phyloP scores from a whole-genome alignment of 1,140 invertebrate genomes.

The Mamestra configurata region DNA sequence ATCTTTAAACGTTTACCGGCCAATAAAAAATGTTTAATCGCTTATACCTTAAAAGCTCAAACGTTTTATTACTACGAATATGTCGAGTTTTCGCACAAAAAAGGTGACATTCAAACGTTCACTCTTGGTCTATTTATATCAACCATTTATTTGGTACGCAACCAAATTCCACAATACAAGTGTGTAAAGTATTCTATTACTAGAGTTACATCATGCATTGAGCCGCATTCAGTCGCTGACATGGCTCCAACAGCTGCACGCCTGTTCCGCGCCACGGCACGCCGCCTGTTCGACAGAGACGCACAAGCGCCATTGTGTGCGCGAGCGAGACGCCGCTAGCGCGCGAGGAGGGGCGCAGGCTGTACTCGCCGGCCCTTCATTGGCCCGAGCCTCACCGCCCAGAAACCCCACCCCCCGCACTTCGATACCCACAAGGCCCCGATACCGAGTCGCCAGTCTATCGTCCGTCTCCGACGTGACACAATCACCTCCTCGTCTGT shows the following conservation, averaged over 20 bases:
- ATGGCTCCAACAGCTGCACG: constrained; percentile 82
- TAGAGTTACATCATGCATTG: constrained; percentile 79
- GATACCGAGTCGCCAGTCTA: constrained; percentile 74
- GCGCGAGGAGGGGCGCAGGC: constrained; percentile 79
- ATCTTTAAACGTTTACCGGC: constrained; percentile 1
- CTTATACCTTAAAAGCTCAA: constrained; percentile 30
- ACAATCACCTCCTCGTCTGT: constrained; percentile 77
- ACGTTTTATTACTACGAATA: constrained; percentile 36
- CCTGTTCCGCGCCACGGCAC: constrained; percentile 68
- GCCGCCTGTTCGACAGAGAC: constrained; percentile 66
- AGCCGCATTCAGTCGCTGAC: constrained; percentile 73
- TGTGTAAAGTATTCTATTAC: constrained; percentile 74
- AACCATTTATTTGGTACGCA: constrained; percentile 50
- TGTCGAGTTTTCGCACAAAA: constrained; percentile 40
- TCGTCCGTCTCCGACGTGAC: constrained; percentile 82
- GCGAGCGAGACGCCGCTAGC: constrained; percentile 65
- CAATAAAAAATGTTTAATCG: constrained; percentile 25
- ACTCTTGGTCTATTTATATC: constrained; percentile 48
- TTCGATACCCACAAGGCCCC: constrained; percentile 67
- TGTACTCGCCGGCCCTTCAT: constrained; percentile 67
- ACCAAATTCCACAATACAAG: constrained; percentile 56
- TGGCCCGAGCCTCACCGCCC: constrained; percentile 74
- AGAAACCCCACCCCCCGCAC: constrained; percentile 74
- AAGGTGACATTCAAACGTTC: constrained; percentile 42
- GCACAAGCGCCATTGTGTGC: constrained; percentile 55